Evolutionary conservation across 2,113 vertebrate species (phyloP).

Genomic region (Notarius lentiginosus): DNA sequence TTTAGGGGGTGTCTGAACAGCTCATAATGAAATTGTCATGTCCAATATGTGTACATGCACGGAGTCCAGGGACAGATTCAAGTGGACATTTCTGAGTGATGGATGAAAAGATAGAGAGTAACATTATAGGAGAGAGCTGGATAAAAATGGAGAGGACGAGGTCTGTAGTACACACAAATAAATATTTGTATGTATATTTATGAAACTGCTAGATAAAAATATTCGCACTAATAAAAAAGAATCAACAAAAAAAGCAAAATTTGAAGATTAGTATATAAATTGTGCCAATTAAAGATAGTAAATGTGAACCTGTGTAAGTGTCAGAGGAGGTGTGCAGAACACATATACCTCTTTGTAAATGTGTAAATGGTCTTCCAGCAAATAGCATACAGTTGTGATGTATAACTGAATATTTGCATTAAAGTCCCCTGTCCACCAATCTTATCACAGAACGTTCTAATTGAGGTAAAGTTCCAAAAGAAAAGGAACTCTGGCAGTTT

Average conservation of each 20-base stretch:
- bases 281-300: not conserved
- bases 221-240: not conserved
- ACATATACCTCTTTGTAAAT: not conserved
- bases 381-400: not conserved
- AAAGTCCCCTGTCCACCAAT: not conserved
- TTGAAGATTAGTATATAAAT: not conserved
- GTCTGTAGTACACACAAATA: conserved; percentile 32
- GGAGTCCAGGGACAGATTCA: conserved; percentile 51
- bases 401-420: not conserved
- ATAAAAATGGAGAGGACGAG: conserved; percentile 55
- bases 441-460: not conserved
- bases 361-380: not conserved
- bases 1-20: conserved; percentile 59
- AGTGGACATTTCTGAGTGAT: conserved; percentile 52
- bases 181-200: not conserved
- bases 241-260: not conserved
- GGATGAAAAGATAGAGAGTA: conserved; percentile 40
- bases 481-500: not conserved
- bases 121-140: conserved; percentile 54
- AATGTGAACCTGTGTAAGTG: not conserved
- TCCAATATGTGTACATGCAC: conserved; percentile 69
- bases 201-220: not conserved
- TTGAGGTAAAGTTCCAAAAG: not conserved
- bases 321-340: not conserved
- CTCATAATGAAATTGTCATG: conserved; percentile 77